Percentiles rank a stretch among this genome's conserved stretches.
Evolutionary conservation across 2,888 invertebrate species (phyloP).

Genomic region (Hartigia nigra): DNA sequence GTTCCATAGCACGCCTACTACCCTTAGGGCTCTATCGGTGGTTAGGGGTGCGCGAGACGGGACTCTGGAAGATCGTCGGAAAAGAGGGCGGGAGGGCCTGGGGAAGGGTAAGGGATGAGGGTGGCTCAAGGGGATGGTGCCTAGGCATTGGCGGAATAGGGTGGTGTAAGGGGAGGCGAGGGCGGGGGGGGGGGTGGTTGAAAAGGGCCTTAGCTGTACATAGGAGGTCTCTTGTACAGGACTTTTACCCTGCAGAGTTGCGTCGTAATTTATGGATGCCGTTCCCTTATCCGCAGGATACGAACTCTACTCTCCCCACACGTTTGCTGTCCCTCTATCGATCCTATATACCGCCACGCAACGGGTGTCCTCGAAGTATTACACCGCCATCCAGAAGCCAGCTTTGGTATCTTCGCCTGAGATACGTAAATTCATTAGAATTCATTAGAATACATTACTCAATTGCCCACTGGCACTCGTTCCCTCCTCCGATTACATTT

Average conservation of each 20-base stretch:
- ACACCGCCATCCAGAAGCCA: neutral
- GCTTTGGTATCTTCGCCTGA: neutral
- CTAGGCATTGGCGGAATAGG: conserved; percentile 6
- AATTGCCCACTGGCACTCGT: neutral
- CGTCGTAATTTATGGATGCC: conserved; percentile 66
- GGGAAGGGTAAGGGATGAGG: conserved; percentile 19
- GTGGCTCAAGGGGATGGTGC: conserved; percentile 12
- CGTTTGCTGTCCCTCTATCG: conserved; percentile 65
- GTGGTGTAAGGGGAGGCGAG: conserved; percentile 10
- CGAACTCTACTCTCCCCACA: conserved; percentile 61
- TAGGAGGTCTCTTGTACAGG: conserved; percentile 62
- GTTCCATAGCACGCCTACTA: conserved; percentile 63
- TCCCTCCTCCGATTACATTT: neutral
- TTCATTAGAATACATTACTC: neutral
- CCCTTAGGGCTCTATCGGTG: conserved; percentile 32
- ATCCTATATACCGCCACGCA: conserved; percentile 59
- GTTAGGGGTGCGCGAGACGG: conserved; percentile 10
- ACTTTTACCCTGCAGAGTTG: conserved; percentile 65
- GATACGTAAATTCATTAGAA: neutral
- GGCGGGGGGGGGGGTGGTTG: conserved; percentile 17
- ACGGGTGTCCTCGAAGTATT: conserved; percentile 49
- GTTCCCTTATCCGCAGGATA: conserved; percentile 66
- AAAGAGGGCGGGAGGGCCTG: conserved; percentile 23
- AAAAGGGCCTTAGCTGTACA: conserved; percentile 45
- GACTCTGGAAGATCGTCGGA: conserved; percentile 5